These are phyloP conservation scores for Scaptomyza parva DNA, from an alignment of 2,888 invertebrate species.

Conservation along the genomic window DNA sequence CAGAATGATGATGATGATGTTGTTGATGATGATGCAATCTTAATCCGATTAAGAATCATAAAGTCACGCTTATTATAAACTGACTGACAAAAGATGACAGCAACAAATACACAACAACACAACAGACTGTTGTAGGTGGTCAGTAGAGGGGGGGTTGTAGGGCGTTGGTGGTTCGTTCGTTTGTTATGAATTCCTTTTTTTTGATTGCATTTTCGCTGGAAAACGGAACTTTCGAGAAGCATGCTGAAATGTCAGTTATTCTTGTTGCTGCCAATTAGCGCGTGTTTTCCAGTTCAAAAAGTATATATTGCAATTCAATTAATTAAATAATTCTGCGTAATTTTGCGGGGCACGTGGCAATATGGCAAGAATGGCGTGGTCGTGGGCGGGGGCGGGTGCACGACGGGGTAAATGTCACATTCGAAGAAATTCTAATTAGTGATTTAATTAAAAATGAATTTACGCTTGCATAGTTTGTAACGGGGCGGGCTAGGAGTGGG, in stretches of 20 bases:
- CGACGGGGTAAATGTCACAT: neutral
- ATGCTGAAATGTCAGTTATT: neutral
- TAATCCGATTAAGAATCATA: constrained; percentile 9
- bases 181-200: too few relatives aligned
- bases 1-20: too few relatives aligned
- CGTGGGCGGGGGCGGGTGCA: too few relatives aligned
- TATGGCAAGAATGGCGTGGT: too few relatives aligned
- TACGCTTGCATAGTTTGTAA: neutral
- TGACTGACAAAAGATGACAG: constrained; percentile 1
- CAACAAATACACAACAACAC: too few relatives aligned
- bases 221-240: too few relatives aligned
- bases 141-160: too few relatives aligned
- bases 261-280: constrained; percentile 1
- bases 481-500: neutral
- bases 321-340: neutral
- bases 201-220: neutral
- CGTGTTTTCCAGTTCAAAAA: too few relatives aligned
- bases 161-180: too few relatives aligned
- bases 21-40: constrained; percentile 33
- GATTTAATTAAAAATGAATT: neutral
- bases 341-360: neutral
- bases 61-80: constrained; percentile 1
- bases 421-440: neutral
- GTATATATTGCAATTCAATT: neutral
- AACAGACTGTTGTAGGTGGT: too few relatives aligned